A percentile compares a stretch with the other conserved stretches of the same genome.
Evolutionary conservation across 2,888 invertebrate genomes (phyloP).

Genomic region (Cosmia pyralina): DNA sequence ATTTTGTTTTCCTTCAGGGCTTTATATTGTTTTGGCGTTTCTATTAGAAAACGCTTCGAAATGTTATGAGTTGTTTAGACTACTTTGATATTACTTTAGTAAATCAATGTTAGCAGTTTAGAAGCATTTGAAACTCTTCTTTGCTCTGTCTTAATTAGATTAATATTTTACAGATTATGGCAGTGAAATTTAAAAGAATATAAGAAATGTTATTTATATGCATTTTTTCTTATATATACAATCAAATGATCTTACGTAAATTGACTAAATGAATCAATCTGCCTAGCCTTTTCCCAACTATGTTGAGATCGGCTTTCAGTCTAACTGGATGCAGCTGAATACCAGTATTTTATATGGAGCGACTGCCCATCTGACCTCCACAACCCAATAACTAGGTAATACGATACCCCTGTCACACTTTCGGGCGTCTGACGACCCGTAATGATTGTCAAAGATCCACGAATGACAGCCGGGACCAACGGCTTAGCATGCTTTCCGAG

Average conservation of each 20-base stretch:
- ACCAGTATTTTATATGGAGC: too few relatives aligned
- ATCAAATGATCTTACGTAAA: not conserved
- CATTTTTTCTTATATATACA: not conserved
- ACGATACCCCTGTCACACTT: too few relatives aligned
- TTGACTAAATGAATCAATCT: not conserved
- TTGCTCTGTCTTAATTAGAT: not conserved
- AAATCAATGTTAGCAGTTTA: not conserved
- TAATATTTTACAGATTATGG: not conserved
- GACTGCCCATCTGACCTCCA: too few relatives aligned
- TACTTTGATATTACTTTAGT: slow-evolving; percentile 24
- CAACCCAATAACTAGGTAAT: too few relatives aligned
- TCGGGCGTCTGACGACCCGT: too few relatives aligned
- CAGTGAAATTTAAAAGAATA: not conserved
- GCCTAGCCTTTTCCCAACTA: too few relatives aligned
- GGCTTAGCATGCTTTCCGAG: too few relatives aligned
- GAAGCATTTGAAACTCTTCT: not conserved
- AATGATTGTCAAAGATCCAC: too few relatives aligned
- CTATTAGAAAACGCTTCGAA: not conserved
- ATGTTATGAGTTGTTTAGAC: slow-evolving; percentile 10
- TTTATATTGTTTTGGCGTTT: slow-evolving; percentile 37
- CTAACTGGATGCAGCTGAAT: too few relatives aligned
- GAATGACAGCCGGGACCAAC: too few relatives aligned
- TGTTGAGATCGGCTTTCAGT: too few relatives aligned
- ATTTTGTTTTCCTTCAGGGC: slow-evolving; percentile 19
- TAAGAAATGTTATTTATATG: not conserved